Evolutionary conservation across 2,888 invertebrate genomes (phyloP).

Genomic region (Euproctis similis): DNA sequence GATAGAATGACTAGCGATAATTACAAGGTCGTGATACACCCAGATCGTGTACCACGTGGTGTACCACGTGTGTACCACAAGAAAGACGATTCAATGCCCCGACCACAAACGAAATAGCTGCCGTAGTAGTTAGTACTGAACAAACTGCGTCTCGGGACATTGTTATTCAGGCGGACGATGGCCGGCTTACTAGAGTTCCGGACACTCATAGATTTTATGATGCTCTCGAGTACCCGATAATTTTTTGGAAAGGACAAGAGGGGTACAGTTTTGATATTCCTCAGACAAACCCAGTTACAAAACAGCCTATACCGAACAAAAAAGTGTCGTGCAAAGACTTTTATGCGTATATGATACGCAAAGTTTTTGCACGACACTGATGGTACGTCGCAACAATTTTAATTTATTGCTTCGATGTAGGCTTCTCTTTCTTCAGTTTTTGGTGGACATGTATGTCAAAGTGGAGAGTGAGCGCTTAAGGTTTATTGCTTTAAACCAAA

Average conservation of each 20-base stretch:
- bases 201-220: constrained; percentile 3
- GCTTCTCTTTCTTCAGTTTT: constrained; percentile 1
- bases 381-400: neutral
- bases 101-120: too few species aligned
- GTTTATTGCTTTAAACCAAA: constrained; percentile 2
- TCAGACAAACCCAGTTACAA: neutral
- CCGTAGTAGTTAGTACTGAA: constrained; percentile 1
- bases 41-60: too few species aligned
- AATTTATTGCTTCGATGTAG: neutral
- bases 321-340: neutral
- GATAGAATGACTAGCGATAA: too few species aligned
- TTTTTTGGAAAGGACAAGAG: constrained; percentile 1
- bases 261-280: neutral
- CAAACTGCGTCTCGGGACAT: constrained; percentile 3
- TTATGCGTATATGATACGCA: neutral
- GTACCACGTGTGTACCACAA: too few species aligned
- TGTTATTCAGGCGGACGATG: neutral
- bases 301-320: neutral
- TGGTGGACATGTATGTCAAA: too few species aligned
- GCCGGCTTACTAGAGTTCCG: neutral
- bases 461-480: constrained; percentile 4
- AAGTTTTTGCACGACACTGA: neutral
- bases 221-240: constrained; percentile 2
- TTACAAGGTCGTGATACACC: neutral
- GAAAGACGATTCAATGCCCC: constrained; percentile 2